phyloP scores from a whole-genome alignment of 1,140 invertebrate genomes.

The Cryptotermes secundus region DNA sequence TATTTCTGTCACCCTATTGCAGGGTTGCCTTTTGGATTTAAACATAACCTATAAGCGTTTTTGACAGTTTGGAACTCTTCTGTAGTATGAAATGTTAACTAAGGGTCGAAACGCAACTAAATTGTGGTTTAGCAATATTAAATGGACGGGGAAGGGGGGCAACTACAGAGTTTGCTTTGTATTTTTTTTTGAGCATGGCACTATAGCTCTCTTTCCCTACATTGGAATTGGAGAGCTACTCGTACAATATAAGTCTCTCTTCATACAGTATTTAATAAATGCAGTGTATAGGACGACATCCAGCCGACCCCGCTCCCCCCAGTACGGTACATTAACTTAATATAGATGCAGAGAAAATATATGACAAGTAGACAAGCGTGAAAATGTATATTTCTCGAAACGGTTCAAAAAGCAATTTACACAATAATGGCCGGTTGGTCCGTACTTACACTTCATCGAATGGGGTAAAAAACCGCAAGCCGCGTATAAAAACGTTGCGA shows the following conservation, averaged over 20 bases:
- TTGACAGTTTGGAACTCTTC: not conserved
- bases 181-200: not conserved
- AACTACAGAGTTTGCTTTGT: not conserved
- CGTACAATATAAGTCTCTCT: not conserved
- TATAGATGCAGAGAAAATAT: conserved; percentile 2
- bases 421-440: not conserved
- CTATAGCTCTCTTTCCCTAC: not conserved
- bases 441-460: not conserved
- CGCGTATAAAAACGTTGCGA: not conserved
- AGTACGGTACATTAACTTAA: not conserved
- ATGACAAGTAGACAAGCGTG: conserved; percentile 17
- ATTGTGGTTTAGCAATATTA: not conserved
- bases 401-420: conserved; percentile 18
- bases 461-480: not conserved
- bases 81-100: not conserved
- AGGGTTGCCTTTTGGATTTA: too few species aligned
- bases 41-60: too few species aligned
- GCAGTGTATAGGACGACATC: not conserved
- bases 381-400: conserved; percentile 10
- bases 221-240: not conserved
- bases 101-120: not conserved
- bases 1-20: too few species aligned
- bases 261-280: not conserved
- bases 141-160: not conserved
- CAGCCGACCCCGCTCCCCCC: too few species aligned